Evolutionary conservation across 2,113 vertebrate species (phyloP), one percentile per base, ranked within the genome.

Genomic region (Cyanoliseus patagonus): DNA sequence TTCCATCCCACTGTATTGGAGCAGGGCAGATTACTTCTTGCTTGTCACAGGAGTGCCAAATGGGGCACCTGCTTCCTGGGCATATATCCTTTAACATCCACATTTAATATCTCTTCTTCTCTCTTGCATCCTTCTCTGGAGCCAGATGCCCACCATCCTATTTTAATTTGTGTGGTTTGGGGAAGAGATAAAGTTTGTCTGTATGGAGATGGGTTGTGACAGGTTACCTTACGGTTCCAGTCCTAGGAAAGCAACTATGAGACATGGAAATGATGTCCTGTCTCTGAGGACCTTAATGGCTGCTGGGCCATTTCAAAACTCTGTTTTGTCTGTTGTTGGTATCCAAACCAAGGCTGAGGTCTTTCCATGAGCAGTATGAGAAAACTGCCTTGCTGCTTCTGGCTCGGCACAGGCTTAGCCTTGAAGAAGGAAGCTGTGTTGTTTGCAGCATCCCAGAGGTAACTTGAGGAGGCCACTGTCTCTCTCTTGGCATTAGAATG

Each of bases 331-430:
- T 61, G 16, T 62, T 46, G 12, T 17, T 63, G 47, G 67, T 74
- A n/a, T 28, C 67, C 67, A 64, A 24, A 44, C 24, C n/a, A 35
- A 59, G 30, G 24, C 30, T 30, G 16, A 61, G 39, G 6, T 37
- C 63, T 70, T 47, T 20, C 33, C 14, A 18, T 8, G 19, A 85
- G 63, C 37, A 61, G 25, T 11, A 37, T 33, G 42, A 47, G 44
- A 70, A 76, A 24, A 51, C 39, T 61, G 31, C 51, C 64, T 53
- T 37, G 19, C 33, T 49, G 57, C 67, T 70, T 59, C 49, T 19
- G 28, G 11, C n/a, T 62, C 0, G 0, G 35, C 42, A 52, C 44
- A 74, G 49, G 13, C 1, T 0, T 13, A 52, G 23, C 33, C 42
- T 68, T 0, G 1, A n/a, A 86, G 72, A 37, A 0, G 2, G 37